phyloP scores from a whole-genome alignment of 2,888 invertebrate genomes.

The Cryptus armator region DNA sequence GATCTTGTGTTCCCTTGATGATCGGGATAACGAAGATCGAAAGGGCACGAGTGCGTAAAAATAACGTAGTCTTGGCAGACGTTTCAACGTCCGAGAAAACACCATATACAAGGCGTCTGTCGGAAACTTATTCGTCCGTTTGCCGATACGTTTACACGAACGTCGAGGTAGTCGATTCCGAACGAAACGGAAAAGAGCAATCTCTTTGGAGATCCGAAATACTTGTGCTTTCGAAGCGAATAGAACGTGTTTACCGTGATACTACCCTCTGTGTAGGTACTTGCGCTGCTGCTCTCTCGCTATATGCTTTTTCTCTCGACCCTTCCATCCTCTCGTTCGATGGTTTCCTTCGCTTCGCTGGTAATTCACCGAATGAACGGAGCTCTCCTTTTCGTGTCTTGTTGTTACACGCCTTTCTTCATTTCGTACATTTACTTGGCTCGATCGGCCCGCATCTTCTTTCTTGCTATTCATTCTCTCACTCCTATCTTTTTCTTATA shows the following conservation, averaged over 20 bases:
- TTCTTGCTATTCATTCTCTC: slow-evolving; percentile 6
- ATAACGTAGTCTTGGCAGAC: slow-evolving; percentile 36
- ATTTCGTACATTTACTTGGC: slow-evolving; percentile 40
- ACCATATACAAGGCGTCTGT: background rate
- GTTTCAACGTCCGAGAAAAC: slow-evolving; percentile 2
- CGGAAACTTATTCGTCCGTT: slow-evolving; percentile 44
- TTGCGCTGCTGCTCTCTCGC: slow-evolving; percentile 11
- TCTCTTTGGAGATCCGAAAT: slow-evolving; percentile 67
- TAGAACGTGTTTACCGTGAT: slow-evolving; percentile 67
- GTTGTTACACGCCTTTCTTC: slow-evolving; percentile 53
- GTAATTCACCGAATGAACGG: slow-evolving; percentile 59
- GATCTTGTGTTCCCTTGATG: background rate
- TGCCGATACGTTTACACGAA: slow-evolving; percentile 37
- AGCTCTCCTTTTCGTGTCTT: slow-evolving; percentile 43
- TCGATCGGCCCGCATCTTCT: slow-evolving; percentile 6
- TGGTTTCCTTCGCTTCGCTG: slow-evolving; percentile 55
- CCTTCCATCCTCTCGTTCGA: slow-evolving; percentile 38
- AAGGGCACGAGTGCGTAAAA: slow-evolving; percentile 19
- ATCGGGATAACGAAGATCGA: slow-evolving; percentile 27
- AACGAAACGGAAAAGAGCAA: slow-evolving; percentile 58
- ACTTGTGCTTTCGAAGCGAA: slow-evolving; percentile 65
- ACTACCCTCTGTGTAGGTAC: slow-evolving; percentile 39
- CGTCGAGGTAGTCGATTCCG: slow-evolving; percentile 30
- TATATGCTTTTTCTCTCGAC: background rate
- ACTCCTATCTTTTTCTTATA: slow-evolving; percentile 7